Conservation (phyloP, 2,888 invertebrate species). For the Caenorhabditis drosophilae region DNA sequence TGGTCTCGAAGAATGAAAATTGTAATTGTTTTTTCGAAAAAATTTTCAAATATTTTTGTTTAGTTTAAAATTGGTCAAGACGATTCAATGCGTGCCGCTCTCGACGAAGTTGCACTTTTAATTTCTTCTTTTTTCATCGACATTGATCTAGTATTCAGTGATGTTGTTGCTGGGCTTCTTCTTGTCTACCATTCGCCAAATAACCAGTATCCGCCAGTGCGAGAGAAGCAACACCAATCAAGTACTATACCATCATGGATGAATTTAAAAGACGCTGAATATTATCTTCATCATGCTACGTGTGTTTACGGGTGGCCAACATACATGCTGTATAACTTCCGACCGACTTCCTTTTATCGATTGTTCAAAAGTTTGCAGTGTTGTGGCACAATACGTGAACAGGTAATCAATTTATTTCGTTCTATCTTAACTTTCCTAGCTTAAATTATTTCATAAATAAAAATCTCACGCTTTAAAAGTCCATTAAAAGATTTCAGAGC, state of each 20-base stretch:
- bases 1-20: slow-evolving; percentile 56
- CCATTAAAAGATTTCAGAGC: no score
- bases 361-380: slow-evolving; percentile 47
- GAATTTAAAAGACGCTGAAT: slow-evolving; percentile 45
- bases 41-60: slow-evolving; percentile 12
- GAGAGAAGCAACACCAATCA: slow-evolving; percentile 16
- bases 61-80: slow-evolving; percentile 66
- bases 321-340: slow-evolving; percentile 71
- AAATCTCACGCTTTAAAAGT: no score
- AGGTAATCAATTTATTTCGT: slow-evolving; percentile 18
- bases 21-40: no score
- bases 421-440: neutral
- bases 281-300: slow-evolving; percentile 78
- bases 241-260: slow-evolving; percentile 37
- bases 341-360: slow-evolving; percentile 35
- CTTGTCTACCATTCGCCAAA: slow-evolving; percentile 74
- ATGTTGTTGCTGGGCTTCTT: slow-evolving; percentile 85
- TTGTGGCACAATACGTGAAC: slow-evolving; percentile 45
- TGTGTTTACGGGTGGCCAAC: slow-evolving; percentile 89
- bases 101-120: slow-evolving; percentile 66
- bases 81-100: slow-evolving; percentile 58
- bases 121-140: slow-evolving; percentile 66
- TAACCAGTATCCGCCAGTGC: slow-evolving; percentile 51
- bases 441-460: no score
- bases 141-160: slow-evolving; percentile 83